These are phyloP conservation scores for Aurelia coerulea DNA, from an alignment of 30 jellyfish, hydroid and myxozoan species.

Conservation along the genomic window DNA sequence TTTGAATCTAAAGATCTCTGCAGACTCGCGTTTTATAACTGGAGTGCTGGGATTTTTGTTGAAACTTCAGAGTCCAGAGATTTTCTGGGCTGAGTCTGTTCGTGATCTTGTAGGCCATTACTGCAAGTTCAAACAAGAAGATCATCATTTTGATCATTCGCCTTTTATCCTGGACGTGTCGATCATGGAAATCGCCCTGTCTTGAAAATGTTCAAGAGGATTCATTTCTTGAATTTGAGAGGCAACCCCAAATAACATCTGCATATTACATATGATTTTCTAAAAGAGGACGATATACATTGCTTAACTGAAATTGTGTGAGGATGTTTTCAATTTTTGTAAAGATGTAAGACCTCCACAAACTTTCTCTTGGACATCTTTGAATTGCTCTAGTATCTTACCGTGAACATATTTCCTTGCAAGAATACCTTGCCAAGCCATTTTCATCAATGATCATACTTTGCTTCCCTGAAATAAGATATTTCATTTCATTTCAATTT, in stretches of 20 bases:
- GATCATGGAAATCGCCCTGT: neutral
- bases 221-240: constrained; percentile 12
- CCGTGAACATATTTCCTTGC: constrained; percentile 73
- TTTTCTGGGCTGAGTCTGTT: too few relatives aligned
- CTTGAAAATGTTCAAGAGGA: neutral
- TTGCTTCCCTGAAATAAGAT: neutral
- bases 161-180: too few relatives aligned
- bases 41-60: too few relatives aligned
- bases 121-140: too few relatives aligned
- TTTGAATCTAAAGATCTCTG: too few relatives aligned
- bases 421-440: constrained; percentile 54
- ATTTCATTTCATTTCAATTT: neutral
- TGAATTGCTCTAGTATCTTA: constrained; percentile 1
- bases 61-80: too few relatives aligned
- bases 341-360: constrained; percentile 9
- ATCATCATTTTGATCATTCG: too few relatives aligned
- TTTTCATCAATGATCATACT: constrained; percentile 5
- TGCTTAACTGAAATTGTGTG: neutral
- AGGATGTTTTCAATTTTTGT: neutral
- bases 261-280: constrained; percentile 9
- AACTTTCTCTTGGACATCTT: neutral
- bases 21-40: too few relatives aligned
- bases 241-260: neutral
- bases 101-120: too few relatives aligned
- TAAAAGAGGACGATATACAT: neutral